Base-by-base conservation (phyloP, 2,797 vertebrate genomes). In the Schizothorax lantsangensis region DNA sequence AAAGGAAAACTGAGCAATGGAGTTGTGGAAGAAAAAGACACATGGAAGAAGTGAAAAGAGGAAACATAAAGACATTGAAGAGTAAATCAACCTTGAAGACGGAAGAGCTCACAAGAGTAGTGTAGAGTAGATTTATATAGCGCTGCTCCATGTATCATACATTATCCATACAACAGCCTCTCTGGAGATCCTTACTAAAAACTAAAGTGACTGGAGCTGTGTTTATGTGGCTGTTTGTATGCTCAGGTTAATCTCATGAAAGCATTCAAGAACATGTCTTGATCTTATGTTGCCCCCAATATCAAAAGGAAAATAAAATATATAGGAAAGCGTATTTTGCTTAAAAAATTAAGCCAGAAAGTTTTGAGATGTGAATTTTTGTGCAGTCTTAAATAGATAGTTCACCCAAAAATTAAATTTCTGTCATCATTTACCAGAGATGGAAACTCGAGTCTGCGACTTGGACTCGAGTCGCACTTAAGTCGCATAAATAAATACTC, bases 31-130 rank as follows among this genome's bases (percentile, higher is more conserved):
- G 91, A 88, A 82, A 91, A 88, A 89, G 89, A 88, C 89, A 90
- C 87, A 90, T 86, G 89, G 86, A 45, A 43, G 82, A 33, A 59
- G 68, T 23, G n/a, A 74, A 45, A 12, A 59, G 64, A 69, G 82
- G 90, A 92, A 92, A 80, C 89, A 90, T 83, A 82, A 75, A 87
- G 80, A 91, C 89, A 91, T 91, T 89, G 90, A 90, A 80, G 90
- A 92, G 92, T 91, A 93, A 94, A 94, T 93, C 91, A 92, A 89
- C 91, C 91, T 88, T 90, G 88, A 88, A 92, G 93, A 93, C 89
- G 90, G 47, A 3, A 86, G 87, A 79, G 47, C 79, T 88, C 79
- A 85, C 79, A 30, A n/a, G 82, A 86, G 78, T 71, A 81, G 71
- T 74, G 54, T 80, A 45, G 73, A 59, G 83, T 73, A 21, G 81